Evolutionary conservation across 2,888 invertebrate species (phyloP).

Genomic region (Leptinotarsa haldemani): DNA sequence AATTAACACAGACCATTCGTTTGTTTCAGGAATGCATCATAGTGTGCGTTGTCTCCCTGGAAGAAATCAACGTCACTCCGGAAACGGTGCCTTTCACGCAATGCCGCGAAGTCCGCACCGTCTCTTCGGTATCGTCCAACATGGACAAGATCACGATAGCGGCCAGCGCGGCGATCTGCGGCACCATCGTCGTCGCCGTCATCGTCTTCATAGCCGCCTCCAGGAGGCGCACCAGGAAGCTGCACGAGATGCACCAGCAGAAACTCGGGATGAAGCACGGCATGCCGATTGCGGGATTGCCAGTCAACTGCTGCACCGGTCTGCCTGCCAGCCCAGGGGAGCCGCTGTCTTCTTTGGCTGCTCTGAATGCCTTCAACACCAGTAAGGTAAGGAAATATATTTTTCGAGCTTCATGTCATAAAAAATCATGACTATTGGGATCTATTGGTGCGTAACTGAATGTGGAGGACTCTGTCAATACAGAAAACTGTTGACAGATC

Average conservation of each 20-base stretch:
- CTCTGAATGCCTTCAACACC: conserved; percentile 85
- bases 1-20: too few relatives aligned
- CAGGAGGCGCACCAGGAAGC: conserved; percentile 80
- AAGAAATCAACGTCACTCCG: conserved; percentile 88
- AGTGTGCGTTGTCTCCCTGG: conserved; percentile 91
- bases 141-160: conserved; percentile 97
- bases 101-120: conserved; percentile 90
- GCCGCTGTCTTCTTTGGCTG: conserved; percentile 84
- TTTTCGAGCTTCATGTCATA: too few relatives aligned
- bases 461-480: too few relatives aligned
- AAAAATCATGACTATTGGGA: too few relatives aligned
- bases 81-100: conserved; percentile 87
- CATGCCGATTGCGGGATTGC: conserved; percentile 78
- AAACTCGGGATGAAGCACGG: conserved; percentile 71
- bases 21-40: conserved; percentile 85
- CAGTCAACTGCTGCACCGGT: conserved; percentile 83
- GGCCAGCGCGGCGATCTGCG: conserved; percentile 92
- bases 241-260: conserved; percentile 77
- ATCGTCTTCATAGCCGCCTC: conserved; percentile 91
- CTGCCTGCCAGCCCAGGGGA: conserved; percentile 82
- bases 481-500: too few relatives aligned
- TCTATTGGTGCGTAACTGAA: too few relatives aligned
- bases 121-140: conserved; percentile 84
- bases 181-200: conserved; percentile 90
- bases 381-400: conserved; percentile 72